Conservation (phyloP, 2,888 invertebrate genomes). For the Cryptus armator region DNA sequence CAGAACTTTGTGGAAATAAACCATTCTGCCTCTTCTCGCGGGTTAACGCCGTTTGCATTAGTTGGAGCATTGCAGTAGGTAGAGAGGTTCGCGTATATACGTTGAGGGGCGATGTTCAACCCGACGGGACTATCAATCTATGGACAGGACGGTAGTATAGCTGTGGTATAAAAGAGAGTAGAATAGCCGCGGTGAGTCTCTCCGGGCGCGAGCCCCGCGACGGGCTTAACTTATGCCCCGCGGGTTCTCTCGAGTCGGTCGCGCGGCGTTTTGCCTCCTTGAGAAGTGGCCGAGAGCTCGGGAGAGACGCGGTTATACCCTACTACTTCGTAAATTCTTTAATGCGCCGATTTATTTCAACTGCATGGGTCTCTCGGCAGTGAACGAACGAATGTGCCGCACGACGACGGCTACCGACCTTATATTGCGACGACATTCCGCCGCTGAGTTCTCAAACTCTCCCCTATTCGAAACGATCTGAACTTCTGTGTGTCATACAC, state of each 20-base stretch:
- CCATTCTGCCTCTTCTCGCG: conserved; percentile 28
- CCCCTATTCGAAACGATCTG: not conserved
- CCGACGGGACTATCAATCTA: conserved; percentile 67
- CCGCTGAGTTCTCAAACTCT: conserved; percentile 44
- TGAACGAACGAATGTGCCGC: conserved; percentile 58
- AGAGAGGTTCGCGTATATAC: conserved; percentile 35
- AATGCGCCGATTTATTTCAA: conserved; percentile 74
- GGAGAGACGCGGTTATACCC: conserved; percentile 42
- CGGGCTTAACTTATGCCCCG: conserved; percentile 65
- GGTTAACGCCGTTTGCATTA: conserved; percentile 35
- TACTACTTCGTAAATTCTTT: conserved; percentile 73
- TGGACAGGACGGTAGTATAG: conserved; percentile 27
- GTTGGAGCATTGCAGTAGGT: conserved; percentile 27
- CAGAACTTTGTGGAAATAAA: conserved; percentile 42
- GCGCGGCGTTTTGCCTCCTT: conserved; percentile 25
- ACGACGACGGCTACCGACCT: conserved; percentile 55
- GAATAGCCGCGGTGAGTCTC: conserved; percentile 53
- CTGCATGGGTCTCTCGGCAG: conserved; percentile 61
- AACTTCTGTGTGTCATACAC: conserved; percentile 39
- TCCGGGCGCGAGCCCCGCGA: conserved; percentile 38
- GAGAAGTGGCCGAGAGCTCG: conserved; percentile 47
- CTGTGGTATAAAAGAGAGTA: conserved; percentile 31
- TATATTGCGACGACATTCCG: conserved; percentile 64
- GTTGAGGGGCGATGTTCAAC: conserved; percentile 52
- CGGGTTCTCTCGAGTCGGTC: conserved; percentile 29